Base-by-base conservation (phyloP, 2,113 vertebrate species). In the Pionites leucogaster region DNA sequence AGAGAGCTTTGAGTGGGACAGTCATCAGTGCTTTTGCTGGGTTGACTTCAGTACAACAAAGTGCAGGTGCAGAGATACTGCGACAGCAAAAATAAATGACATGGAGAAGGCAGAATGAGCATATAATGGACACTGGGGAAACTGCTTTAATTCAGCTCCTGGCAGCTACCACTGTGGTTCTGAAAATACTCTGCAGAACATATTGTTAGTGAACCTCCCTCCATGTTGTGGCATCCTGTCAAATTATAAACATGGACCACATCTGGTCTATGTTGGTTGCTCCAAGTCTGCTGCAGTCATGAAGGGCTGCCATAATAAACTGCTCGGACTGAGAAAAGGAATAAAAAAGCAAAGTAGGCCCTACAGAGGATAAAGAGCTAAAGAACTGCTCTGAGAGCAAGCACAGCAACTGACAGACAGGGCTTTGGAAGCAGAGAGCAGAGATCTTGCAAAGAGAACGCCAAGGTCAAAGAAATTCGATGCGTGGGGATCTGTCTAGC, bases 211-310 rank as follows among this genome's bases (percentile, higher is more conserved):
- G 59, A 95, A 79, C 80, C 95, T 96, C 96, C 88, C 86, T 95
- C 83, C 77, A 84, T 17, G 88, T 42, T 79, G 95, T 95, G 92
- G 95, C 93, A 97, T 69, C 88, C 86, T 87, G 93, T 93, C 96
- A 96, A 91, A 89, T 89, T 91, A 89, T 42, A 88, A 97, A 92
- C 92, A 89, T 52, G 69, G 86, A 84, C 1, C 0, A 91, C 95
- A 96, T 95, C 96, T 97, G 96, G 88, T 59, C 83, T 87, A 10
- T 41, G 75, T 42, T 91, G 96, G 91, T 92, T 5, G 60, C 95
- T 96, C 92, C 92, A 92, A 93, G 90, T 78, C 92, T 92, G 95
- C 93, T 93, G 93, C 96, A 96, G 82, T 63, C 82, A 14, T 63
- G 90, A 90, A 86, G 59, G 55, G 82, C 79, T 96, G 93, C 93